Conservation (phyloP, 2,113 vertebrate genomes). For the Elgaria multicarinata region DNA sequence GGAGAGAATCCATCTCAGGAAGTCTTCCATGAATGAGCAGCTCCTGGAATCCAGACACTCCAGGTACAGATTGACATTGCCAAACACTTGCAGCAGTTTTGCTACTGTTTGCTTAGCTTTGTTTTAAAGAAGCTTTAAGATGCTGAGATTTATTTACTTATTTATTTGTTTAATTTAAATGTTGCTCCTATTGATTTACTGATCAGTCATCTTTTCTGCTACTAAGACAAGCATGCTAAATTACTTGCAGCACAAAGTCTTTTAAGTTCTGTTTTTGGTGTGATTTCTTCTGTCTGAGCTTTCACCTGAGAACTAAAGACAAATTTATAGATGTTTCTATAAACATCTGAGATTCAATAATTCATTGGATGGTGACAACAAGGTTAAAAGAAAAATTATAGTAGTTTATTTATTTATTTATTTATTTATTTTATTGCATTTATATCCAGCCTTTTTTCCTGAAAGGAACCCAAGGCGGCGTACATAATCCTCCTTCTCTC, state of each 20-base stretch:
- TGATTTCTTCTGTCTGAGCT: not conserved
- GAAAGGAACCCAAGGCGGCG: too few species aligned
- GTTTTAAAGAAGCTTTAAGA: not conserved
- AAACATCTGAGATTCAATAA: not conserved
- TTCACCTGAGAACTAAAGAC: not conserved
- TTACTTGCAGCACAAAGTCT: not conserved
- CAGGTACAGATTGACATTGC: constrained; percentile 64
- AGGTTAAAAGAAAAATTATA: not conserved
- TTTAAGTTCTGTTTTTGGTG: not conserved
- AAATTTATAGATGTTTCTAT: not conserved
- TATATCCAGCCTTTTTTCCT: too few species aligned
- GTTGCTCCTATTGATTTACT: not conserved
- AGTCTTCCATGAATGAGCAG: constrained; percentile 78
- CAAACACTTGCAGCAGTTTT: not conserved
- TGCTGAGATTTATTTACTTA: not conserved
- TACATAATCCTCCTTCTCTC: too few species aligned
- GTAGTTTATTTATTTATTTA: too few species aligned
- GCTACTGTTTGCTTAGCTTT: not conserved
- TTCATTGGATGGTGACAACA: not conserved
- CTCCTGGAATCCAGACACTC: constrained; percentile 75
- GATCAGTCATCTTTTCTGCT: not conserved
- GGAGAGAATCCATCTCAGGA: constrained; percentile 80
- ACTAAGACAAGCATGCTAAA: not conserved
- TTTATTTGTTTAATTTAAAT: not conserved
- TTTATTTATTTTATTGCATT: too few species aligned